phyloP scores from a whole-genome alignment of 2,888 invertebrate species.

The Mycalesis mineus region DNA sequence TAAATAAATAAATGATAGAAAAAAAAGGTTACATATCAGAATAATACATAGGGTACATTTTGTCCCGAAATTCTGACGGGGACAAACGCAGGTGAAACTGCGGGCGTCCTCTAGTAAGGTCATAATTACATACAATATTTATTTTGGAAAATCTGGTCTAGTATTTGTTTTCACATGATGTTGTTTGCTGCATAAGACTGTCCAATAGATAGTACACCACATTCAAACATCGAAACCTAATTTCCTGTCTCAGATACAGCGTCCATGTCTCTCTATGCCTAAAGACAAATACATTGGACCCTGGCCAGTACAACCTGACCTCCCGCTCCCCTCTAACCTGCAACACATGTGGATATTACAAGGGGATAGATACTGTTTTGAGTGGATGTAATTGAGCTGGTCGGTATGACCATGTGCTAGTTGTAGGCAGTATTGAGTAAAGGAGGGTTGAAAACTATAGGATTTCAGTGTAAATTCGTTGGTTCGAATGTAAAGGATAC shows the following conservation, averaged over 20 bases:
- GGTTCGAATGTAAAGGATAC: conserved; percentile 2
- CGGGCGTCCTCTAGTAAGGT: too few relatives aligned
- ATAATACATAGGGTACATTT: too few relatives aligned
- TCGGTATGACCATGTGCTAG: conserved; percentile 10
- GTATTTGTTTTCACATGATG: too few relatives aligned
- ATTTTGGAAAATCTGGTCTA: too few relatives aligned
- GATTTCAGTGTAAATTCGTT: conserved; percentile 22
- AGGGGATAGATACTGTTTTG: conserved; percentile 24
- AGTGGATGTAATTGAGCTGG: conserved; percentile 23
- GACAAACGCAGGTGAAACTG: too few relatives aligned
- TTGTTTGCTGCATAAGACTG: conserved; percentile 36
- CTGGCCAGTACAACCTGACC: conserved; percentile 45
- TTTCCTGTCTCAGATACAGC: conserved; percentile 75
- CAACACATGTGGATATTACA: conserved; percentile 15
- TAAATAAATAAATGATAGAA: too few relatives aligned
- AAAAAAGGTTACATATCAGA: too few relatives aligned
- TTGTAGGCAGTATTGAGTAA: conserved; percentile 25
- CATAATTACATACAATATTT: too few relatives aligned
- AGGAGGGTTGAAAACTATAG: conserved; percentile 31
- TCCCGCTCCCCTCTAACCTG: conserved; percentile 22
- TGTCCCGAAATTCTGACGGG: too few relatives aligned
- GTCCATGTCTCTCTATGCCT: conserved; percentile 55
- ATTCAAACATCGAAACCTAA: conserved; percentile 74
- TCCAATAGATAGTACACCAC: conserved; percentile 45
- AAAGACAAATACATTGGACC: conserved; percentile 66